Evolutionary conservation across 2,888 invertebrate species (phyloP).

Genomic region (Xestia c-nigrum): DNA sequence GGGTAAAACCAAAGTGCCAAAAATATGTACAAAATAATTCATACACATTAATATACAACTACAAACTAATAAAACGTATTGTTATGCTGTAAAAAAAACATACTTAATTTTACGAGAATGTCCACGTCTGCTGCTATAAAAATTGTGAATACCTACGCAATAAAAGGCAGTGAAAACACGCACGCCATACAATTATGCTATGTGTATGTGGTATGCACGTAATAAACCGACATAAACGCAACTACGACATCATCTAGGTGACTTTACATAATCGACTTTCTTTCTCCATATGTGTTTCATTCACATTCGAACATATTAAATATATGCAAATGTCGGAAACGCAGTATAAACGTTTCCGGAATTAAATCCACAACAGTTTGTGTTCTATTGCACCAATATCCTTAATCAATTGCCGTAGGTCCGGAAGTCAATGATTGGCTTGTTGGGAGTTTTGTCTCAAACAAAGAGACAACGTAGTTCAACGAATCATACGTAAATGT

Average conservation of each 20-base stretch:
- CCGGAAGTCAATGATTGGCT: neutral
- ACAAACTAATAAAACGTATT: neutral
- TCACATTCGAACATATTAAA: slow-evolving; percentile 19
- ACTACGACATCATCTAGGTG: slow-evolving; percentile 38
- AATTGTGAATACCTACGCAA: slow-evolving; percentile 31
- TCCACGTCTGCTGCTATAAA: slow-evolving; percentile 28
- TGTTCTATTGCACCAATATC: neutral
- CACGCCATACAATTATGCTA: slow-evolving; percentile 32
- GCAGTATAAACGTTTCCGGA: neutral
- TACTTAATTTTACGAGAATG: slow-evolving; percentile 13
- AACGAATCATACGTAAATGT: slow-evolving; percentile 6
- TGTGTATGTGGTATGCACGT: slow-evolving; percentile 7
- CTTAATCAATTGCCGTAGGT: slow-evolving; percentile 7
- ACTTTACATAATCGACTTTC: slow-evolving; percentile 55
- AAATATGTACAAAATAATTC: neutral
- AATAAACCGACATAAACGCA: slow-evolving; percentile 19
- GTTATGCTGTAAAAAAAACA: slow-evolving; percentile 1
- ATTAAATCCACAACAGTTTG: neutral
- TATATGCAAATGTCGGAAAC: neutral
- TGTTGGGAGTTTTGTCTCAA: neutral
- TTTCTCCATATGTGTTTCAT: slow-evolving; percentile 27
- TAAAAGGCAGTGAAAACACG: slow-evolving; percentile 40
- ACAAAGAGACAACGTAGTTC: slow-evolving; percentile 5
- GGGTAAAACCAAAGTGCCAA: too few species aligned
- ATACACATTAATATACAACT: neutral